Evolutionary conservation across 30 jellyfish, hydroid and myxozoan species (phyloP).

Genomic region (Aurelia sp.): DNA sequence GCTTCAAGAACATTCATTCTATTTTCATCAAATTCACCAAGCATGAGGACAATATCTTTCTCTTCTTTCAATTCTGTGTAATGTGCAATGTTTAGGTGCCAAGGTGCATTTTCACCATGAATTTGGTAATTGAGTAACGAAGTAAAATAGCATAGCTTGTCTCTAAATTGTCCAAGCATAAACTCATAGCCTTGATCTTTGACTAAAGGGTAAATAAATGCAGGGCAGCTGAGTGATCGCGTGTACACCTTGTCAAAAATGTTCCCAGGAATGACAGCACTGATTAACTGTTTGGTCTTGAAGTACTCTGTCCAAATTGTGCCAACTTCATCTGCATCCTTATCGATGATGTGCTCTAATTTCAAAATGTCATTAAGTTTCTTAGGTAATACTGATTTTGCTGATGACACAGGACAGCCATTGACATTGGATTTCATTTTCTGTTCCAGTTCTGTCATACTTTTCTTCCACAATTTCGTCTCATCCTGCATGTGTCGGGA

Average conservation of each 20-base stretch:
- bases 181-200: conserved; percentile 87
- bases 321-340: conserved; percentile 60
- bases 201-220: conserved; percentile 81
- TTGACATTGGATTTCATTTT: conserved; percentile 5
- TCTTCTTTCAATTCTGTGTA: conserved; percentile 83
- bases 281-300: conserved; percentile 58
- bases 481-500: conserved; percentile 47
- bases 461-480: conserved; percentile 46
- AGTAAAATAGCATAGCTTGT: conserved; percentile 75
- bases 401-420: neutral
- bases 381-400: conserved; percentile 57
- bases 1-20: conserved; percentile 77
- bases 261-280: conserved; percentile 81
- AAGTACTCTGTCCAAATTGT: conserved; percentile 83
- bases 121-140: conserved; percentile 83
- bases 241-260: conserved; percentile 51
- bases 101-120: conserved; percentile 96
- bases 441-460: conserved; percentile 51
- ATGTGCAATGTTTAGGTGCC: conserved; percentile 85
- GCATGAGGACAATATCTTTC: conserved; percentile 84
- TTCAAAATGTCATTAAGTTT: conserved; percentile 60
- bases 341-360: conserved; percentile 49
- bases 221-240: conserved; percentile 69
- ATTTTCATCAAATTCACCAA: conserved; percentile 74
- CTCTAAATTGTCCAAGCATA: conserved; percentile 80